Percentiles rank a stretch among this genome's conserved stretches.
Conservation (phyloP, 2,888 invertebrate species). For the Andrena chrysosceles region DNA sequence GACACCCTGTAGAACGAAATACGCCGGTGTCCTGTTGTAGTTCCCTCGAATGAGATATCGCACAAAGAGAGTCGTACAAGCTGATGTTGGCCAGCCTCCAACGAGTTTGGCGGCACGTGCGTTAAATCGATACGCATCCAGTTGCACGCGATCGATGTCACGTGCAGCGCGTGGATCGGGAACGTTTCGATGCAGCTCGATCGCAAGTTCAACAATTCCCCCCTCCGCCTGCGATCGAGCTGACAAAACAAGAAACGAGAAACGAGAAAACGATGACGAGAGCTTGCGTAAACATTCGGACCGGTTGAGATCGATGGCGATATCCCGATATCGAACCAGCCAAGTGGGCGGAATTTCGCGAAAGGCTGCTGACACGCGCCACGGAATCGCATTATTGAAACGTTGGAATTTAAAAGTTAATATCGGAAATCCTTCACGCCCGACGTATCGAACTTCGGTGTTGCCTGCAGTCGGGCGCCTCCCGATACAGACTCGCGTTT, state of each 20-base stretch:
- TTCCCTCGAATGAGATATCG: too few relatives aligned
- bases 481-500: slow-evolving; percentile 8
- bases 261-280: not conserved
- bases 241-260: not conserved
- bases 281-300: slow-evolving; percentile 15
- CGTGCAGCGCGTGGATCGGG: not conserved
- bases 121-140: not conserved
- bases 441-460: slow-evolving; percentile 41
- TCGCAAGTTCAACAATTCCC: not conserved
- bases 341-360: slow-evolving; percentile 40
- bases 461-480: not conserved
- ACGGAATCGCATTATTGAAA: slow-evolving; percentile 41
- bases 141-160: not conserved
- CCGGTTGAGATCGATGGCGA: not conserved
- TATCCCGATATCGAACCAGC: slow-evolving; percentile 8
- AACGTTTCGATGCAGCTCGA: not conserved
- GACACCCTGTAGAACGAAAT: not conserved
- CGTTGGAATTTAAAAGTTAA: slow-evolving; percentile 48
- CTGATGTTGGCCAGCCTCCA: not conserved
- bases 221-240: not conserved
- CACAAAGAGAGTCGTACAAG: not conserved
- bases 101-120: not conserved
- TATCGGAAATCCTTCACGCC: slow-evolving; percentile 57
- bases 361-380: slow-evolving; percentile 17
- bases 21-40: too few relatives aligned